Evolutionary conservation across 2,888 invertebrate species (phyloP), one percentile per base, ranked within the genome.

Genomic region (Cinara cedri): DNA sequence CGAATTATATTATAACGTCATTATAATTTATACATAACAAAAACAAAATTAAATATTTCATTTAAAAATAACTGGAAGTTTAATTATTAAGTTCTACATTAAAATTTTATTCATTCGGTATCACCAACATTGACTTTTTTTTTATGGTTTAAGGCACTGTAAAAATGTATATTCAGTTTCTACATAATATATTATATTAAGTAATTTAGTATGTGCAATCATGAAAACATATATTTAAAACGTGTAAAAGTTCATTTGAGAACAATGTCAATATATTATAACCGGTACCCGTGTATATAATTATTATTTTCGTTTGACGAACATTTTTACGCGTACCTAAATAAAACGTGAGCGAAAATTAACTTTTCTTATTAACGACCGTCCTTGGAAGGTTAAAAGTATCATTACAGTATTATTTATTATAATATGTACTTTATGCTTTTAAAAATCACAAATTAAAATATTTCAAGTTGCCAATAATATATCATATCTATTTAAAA

Each of bases 371-470:
- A 11, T 44, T 57, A 57, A 71, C 14, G 44, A 21, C 24, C 34
- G 71, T 46, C 71, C 55, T 71, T 71, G 44, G 57, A n/a, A 57
- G 71, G 71, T 71, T 34, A 34, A 34, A 34, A 34, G 34, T 34
- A 34, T 34, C 34, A 24, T 1, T 10, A 44, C 44, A 44, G 4
- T 44, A 44, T 44, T 44, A 44, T 44, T 46, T 46, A 46, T 46
- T 13, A 46, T 46, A 34, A 34, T 34, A 3, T n/a, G 4, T n/a
- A 21, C 3, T 26, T 26, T 60, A 26, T 14, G 14, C 4, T 26
- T 13, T 34, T 34, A 34, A 34, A 26, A 60, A 26, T 3, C 34
- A 4, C 34, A 34, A 34, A 34, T 34, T 34, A 34, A 34, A 4
- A 34, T 6, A 34, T 34, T 34, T 34, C 34, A 6, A 34, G 34